Conservation (phyloP, 2,113 vertebrate species). For the Cacatua alba region DNA sequence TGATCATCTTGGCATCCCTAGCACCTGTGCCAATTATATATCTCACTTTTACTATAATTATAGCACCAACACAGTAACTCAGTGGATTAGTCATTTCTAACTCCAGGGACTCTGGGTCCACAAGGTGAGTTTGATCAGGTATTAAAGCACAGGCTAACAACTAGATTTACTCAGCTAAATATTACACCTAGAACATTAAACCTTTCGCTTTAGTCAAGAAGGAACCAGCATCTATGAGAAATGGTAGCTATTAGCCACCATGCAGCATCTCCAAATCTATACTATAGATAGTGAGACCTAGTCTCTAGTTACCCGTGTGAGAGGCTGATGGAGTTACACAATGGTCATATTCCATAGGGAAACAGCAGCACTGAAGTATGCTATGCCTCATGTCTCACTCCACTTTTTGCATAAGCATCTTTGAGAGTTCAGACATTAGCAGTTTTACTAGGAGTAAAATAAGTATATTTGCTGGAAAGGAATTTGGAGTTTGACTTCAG, state of each 20-base stretch:
- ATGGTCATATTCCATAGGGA: fast-evolving
- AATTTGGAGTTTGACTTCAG: not conserved
- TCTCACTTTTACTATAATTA: not conserved
- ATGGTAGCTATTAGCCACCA: not conserved
- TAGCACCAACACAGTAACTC: not conserved
- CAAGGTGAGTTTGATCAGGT: not conserved
- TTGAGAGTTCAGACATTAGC: not conserved
- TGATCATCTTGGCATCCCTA: not conserved
- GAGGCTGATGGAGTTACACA: not conserved
- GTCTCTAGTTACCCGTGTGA: not conserved
- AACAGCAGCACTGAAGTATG: not conserved
- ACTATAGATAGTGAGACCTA: not conserved
- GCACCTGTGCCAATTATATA: fast-evolving
- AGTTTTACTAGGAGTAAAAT: not conserved
- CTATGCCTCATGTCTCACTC: fast-evolving
- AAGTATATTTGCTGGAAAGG: not conserved
- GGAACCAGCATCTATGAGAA: not conserved
- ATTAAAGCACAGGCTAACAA: not conserved
- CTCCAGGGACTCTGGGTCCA: not conserved
- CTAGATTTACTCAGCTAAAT: not conserved
- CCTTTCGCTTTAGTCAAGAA: not conserved
- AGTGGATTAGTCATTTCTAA: not conserved
- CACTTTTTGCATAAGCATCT: not conserved
- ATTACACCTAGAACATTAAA: not conserved
- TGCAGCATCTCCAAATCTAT: not conserved